Conservation (phyloP, 2,888 invertebrate genomes). For the Chalcis sispes region DNA sequence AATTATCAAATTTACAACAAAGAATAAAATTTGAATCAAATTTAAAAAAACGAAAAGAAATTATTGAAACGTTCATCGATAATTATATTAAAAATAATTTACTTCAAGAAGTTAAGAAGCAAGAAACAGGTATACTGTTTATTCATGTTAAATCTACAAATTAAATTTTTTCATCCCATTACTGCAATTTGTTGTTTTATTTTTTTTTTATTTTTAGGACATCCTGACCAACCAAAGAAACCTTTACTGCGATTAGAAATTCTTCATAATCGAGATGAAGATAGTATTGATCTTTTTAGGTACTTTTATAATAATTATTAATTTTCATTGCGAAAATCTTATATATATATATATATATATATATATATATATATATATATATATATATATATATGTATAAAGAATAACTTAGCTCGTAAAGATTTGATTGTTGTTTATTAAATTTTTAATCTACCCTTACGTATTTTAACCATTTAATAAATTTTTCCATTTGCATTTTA, state of each 20-base stretch:
- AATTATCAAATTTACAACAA: constrained; percentile 22
- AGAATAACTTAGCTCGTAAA: too few relatives aligned
- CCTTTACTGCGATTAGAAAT: constrained; percentile 90
- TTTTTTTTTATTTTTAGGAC: constrained; percentile 72
- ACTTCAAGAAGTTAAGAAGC: constrained; percentile 73
- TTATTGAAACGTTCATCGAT: constrained; percentile 72
- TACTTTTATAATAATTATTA: constrained; percentile 56
- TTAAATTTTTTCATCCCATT: background rate
- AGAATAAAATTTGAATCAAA: constrained; percentile 11
- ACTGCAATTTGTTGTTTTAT: too few relatives aligned
- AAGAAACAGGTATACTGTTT: constrained; percentile 73
- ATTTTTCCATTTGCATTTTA: too few relatives aligned
- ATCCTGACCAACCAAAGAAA: constrained; percentile 83
- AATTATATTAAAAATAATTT: constrained; percentile 67
- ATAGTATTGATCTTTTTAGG: constrained; percentile 83
- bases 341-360: background rate
- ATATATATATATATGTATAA: too few relatives aligned
- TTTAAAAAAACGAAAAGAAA: constrained; percentile 66
- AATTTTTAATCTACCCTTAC: too few relatives aligned
- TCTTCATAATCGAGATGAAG: constrained; percentile 85
- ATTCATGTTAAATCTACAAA: background rate
- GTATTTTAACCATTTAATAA: too few relatives aligned
- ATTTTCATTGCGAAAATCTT: too few relatives aligned
- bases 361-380: too few relatives aligned
- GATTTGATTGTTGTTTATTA: too few relatives aligned